phyloP scores from a whole-genome alignment of 2,797 vertebrate genomes.

The Cetoscarus ocellatus region DNA sequence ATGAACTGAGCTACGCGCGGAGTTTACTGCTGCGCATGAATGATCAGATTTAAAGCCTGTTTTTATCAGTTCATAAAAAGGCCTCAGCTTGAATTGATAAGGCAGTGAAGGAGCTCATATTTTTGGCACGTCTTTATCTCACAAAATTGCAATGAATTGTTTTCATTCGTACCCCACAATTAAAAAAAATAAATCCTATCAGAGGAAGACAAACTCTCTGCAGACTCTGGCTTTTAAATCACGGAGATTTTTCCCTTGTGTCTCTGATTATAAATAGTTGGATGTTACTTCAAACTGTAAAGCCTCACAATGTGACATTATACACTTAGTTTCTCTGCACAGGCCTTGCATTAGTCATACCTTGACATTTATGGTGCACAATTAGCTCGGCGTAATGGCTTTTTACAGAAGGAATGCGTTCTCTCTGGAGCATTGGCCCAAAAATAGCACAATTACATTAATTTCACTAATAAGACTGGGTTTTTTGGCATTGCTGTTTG shows the following conservation, averaged over 20 bases:
- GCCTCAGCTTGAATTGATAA: conserved; percentile 61
- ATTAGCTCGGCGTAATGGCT: conserved; percentile 80
- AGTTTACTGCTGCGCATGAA: conserved; percentile 57
- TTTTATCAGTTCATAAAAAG: conserved; percentile 59
- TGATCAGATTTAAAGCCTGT: conserved; percentile 56
- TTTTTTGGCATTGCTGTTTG: conserved; percentile 47
- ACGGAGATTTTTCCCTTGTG: conserved; percentile 14
- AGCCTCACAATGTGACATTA: conserved; percentile 58
- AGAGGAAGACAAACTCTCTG: neutral
- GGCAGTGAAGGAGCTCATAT: conserved; percentile 28
- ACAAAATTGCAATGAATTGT: conserved; percentile 3
- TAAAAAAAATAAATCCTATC: conserved; percentile 15
- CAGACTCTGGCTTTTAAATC: conserved; percentile 46
- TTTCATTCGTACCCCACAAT: conserved; percentile 12
- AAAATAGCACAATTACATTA: conserved; percentile 77
- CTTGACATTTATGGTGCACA: conserved; percentile 81
- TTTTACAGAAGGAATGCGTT: conserved; percentile 69
- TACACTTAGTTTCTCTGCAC: conserved; percentile 66
- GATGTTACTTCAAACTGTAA: conserved; percentile 47
- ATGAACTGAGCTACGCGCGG: conserved; percentile 53
- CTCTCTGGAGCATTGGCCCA: conserved; percentile 69
- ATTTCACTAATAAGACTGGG: conserved; percentile 76
- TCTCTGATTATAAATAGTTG: conserved; percentile 18
- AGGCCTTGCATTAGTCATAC: conserved; percentile 78
- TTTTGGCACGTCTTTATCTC: conserved; percentile 24